Evolutionary conservation across 2,797 vertebrate species (phyloP).

Genomic region (Sebastes hubbsi): DNA sequence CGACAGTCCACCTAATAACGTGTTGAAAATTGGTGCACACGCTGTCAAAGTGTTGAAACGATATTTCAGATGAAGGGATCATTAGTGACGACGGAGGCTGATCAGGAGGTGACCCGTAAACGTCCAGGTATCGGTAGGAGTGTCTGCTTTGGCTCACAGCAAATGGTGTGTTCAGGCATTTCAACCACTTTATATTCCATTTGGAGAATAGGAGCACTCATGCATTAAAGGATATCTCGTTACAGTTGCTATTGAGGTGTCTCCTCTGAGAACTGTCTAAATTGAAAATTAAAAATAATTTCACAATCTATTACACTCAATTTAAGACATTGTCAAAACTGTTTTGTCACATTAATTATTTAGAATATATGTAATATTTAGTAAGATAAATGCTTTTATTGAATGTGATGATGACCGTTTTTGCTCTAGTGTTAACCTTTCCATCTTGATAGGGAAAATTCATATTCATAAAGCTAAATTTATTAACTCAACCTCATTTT

Average conservation of each 20-base stretch:
- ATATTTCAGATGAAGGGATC: slow-evolving; percentile 69
- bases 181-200: slow-evolving; percentile 82
- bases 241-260: slow-evolving; percentile 68
- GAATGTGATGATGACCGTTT: no score
- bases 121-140: slow-evolving; percentile 60
- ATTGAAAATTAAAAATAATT: slow-evolving; percentile 75
- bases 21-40: slow-evolving; percentile 51
- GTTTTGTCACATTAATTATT: slow-evolving; percentile 50
- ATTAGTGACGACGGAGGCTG: slow-evolving; percentile 68
- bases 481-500: no score
- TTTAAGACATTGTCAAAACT: slow-evolving; percentile 62
- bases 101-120: slow-evolving; percentile 74
- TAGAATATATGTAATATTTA: slow-evolving; percentile 5
- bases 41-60: slow-evolving; percentile 66
- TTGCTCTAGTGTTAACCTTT: no score
- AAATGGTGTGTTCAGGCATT: slow-evolving; percentile 70
- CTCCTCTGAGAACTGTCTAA: slow-evolving; percentile 62
- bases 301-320: slow-evolving; percentile 76
- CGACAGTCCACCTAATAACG: slow-evolving; percentile 53
- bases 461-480: no score
- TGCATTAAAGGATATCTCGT: slow-evolving; percentile 77
- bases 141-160: slow-evolving; percentile 59
- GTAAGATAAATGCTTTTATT: neutral
- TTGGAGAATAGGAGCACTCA: slow-evolving; percentile 72
- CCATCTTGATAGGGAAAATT: no score